Base-by-base conservation (phyloP, 2,797 vertebrate species). In the Acomys russatus region DNA sequence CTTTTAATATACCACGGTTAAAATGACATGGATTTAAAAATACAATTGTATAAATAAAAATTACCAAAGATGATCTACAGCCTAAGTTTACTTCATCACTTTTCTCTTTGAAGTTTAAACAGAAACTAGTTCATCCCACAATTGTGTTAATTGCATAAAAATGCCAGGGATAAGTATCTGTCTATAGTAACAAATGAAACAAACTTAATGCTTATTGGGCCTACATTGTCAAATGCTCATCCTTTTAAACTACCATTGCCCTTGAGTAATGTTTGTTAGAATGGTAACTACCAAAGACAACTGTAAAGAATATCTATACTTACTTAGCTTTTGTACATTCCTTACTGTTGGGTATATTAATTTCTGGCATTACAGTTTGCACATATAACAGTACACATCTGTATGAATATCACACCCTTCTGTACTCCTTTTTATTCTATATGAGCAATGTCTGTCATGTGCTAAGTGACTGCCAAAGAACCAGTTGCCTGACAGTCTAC, bases 61-160 rank as follows among this genome's bases (percentile, higher is more conserved):
- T 89, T 28, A 15, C 14, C 1, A 54, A 1, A 22, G 8, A 54
- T 54, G 51, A 33, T 28, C 44, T 76, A 49, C 44, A 28, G 22
- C 44, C 28, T 70, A 35, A 79, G 23, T 78, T 93, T 68, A 66
- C 18, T 61, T 44, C 18, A 23, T 44, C 20, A 88, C 17, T 89
- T 91, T 88, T 94, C 12, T 92, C 12, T 83, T 87, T 97, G 64
- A 79, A 14, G 80, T 90, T 92, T 76, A 93, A 96, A 6, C 3
- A 90, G 44, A 93, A 76, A 86, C 15, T 64, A 74, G 73, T 79
- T 94, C 85, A 68, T 44, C 4, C 22, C 89, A 51, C 3, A 76
- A 61, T 14, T 92, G 49, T 70, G 10, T 90, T 97, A 71, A 38
- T 63, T 49, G 9, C 51, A 3, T 49, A 88, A 76, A 63, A 76